Evolutionary conservation across 37 sponge, comb jelly and placozoan species (phyloP).

Genomic region (Mnemiopsis leidyi): DNA sequence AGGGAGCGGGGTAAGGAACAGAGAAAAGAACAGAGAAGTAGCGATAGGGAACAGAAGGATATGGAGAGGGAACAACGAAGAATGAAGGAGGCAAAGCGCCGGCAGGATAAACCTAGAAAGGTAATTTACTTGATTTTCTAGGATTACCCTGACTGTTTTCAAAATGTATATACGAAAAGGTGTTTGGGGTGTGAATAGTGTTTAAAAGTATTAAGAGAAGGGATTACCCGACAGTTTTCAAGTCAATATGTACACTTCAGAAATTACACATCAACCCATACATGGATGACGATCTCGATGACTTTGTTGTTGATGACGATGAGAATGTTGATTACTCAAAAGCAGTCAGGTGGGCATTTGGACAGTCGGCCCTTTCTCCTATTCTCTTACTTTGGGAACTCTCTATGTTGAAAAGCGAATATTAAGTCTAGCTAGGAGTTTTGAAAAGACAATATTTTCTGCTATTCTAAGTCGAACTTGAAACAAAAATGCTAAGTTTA

Average conservation of each 20-base stretch:
- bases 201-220: too few species aligned
- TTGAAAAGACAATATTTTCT: too few species aligned
- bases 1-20: constrained; percentile 1
- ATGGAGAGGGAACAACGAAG: neutral
- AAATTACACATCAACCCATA: neutral
- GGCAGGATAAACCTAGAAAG: neutral
- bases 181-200: too few species aligned
- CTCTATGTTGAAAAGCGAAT: neutral
- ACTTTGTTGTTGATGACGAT: constrained; percentile 43
- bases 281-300: constrained; percentile 56
- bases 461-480: too few species aligned
- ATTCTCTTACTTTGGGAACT: neutral
- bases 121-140: too few species aligned
- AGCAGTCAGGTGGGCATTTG: neutral
- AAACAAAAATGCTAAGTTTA: too few species aligned
- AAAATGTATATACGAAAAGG: too few species aligned
- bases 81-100: neutral
- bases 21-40: neutral
- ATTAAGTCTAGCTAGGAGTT: neutral
- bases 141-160: too few species aligned
- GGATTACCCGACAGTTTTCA: too few species aligned
- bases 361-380: neutral
- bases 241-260: neutral
- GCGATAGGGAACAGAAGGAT: neutral
- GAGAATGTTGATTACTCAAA: neutral